phyloP scores from a whole-genome alignment of 2,888 invertebrate genomes.

The Carcina quercana region DNA sequence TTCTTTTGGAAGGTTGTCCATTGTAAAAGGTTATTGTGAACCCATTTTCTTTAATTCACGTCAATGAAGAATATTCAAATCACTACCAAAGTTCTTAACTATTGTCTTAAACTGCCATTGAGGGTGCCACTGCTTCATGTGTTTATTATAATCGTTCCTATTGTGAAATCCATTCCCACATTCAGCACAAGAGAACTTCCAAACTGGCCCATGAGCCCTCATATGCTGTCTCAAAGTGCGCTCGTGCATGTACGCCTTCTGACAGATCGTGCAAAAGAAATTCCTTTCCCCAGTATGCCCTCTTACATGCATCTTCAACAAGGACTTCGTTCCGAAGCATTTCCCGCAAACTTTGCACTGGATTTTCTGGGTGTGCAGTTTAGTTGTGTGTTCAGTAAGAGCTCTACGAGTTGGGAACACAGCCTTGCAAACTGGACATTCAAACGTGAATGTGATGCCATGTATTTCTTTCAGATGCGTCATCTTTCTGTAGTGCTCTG shows the following conservation, averaged over 20 bases:
- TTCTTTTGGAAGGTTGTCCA: too few relatives aligned
- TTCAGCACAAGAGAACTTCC: conserved; percentile 49
- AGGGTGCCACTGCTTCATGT: conserved; percentile 62
- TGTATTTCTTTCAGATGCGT: conserved; percentile 56
- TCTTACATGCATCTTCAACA: conserved; percentile 54
- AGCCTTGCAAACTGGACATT: conserved; percentile 49
- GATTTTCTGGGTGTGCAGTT: conserved; percentile 53
- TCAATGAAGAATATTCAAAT: too few relatives aligned
- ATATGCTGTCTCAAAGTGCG: conserved; percentile 58
- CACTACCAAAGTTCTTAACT: conserved; percentile 39
- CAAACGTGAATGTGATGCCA: conserved; percentile 54
- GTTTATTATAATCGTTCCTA: conserved; percentile 52
- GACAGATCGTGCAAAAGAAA: conserved; percentile 51
- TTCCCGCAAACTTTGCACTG: conserved; percentile 59
- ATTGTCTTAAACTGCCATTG: conserved; percentile 50
- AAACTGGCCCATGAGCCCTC: conserved; percentile 47
- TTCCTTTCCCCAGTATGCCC: conserved; percentile 60
- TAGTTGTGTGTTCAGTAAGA: conserved; percentile 58
- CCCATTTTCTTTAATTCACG: too few relatives aligned
- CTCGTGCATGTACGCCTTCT: conserved; percentile 62
- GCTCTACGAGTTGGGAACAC: conserved; percentile 51
- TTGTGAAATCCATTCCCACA: conserved; percentile 54
- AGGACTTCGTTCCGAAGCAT: conserved; percentile 53
- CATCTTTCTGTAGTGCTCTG: conserved; percentile 63
- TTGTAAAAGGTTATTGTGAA: too few relatives aligned